Evolutionary conservation across 2,113 vertebrate species (phyloP), one percentile per base, ranked within the genome.

Genomic region (Tragelaphus strepsiceros): DNA sequence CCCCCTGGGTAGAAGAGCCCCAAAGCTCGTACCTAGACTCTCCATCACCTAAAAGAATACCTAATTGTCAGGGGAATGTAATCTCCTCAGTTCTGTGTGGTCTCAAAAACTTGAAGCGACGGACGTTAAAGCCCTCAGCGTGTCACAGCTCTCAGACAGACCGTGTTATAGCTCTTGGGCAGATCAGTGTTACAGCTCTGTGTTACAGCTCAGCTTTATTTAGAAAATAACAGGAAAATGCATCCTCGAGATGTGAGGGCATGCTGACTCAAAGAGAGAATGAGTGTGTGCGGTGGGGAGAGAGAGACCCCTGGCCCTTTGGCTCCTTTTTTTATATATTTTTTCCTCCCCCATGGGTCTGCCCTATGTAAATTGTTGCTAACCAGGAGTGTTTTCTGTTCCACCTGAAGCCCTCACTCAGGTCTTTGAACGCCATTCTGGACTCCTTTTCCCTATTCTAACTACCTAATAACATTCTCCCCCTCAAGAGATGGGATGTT

Each of bases 281-380:
- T 0, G 2, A 21, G 64, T 5, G 2, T 10, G 16, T 21, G 17
- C 9, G 0, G 64, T 67, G 32, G 32, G 64, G 32, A 35, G 17
- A n/a, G 16, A 35, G 32, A 67, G 64, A 35, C 17, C 64, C 17
- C 32, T 0, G 4, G 17, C 64, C 64, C 17, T 67, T 67, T 35
- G 64, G 32, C 17, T 21, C 32, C 64, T 21, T 16, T 67, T n/a
- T n/a, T 67, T 35, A 11, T 26, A 28, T 35, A 4, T 35, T 67
- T 67, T 67, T 35, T 35, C 64, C 32, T 67, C 32, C 17, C 9
- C 32, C 64, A 3, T 35, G 64, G 16, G 64, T 17, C 64, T 67
- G 64, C 64, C 64, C 64, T 35, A 67, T 19, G 64, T 67, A 35
- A 67, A 67, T 2, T 67, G 32, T 32, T 32, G 4, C 32, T 35